A percentile compares a stretch with the other conserved stretches of the same genome.
Evolutionary conservation across 2,888 invertebrate species (phyloP).

Genomic region (Aporophyla lueneburgensis): DNA sequence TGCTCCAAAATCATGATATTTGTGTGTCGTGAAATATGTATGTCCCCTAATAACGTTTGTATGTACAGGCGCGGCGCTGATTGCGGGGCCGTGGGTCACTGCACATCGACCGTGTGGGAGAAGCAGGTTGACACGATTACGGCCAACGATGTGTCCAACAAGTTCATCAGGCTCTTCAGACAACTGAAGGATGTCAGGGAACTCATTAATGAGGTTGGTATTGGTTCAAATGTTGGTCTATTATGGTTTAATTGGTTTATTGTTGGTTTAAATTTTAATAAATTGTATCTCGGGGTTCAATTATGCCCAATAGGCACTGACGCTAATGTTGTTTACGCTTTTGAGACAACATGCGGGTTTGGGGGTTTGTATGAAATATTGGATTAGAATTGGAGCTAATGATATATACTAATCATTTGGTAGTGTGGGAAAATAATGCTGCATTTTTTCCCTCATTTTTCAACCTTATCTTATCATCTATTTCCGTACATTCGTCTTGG

Average conservation of each 20-base stretch:
- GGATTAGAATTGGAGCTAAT: background rate
- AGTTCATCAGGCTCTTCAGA: conserved; percentile 90
- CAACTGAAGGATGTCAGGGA: conserved; percentile 86
- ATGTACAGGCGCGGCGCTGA: conserved; percentile 92
- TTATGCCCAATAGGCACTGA: background rate
- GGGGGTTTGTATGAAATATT: background rate
- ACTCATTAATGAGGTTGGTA: conserved; percentile 83
- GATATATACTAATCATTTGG: background rate
- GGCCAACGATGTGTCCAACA: conserved; percentile 93
- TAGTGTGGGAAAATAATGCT: background rate
- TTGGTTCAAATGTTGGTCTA: background rate
- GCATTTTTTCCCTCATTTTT: background rate
- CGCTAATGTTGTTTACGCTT: background rate
- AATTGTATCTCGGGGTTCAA: background rate
- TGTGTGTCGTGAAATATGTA: background rate
- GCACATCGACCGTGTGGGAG: conserved; percentile 96
- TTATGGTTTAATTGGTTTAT: background rate
- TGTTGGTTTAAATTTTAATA: background rate
- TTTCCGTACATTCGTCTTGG: background rate
- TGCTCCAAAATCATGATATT: background rate
- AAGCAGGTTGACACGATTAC: conserved; percentile 92
- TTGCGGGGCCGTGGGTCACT: conserved; percentile 95
- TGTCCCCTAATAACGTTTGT: conserved; percentile 2
- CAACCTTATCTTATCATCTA: background rate
- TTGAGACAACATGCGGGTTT: background rate